phyloP scores from a whole-genome alignment of 2,113 vertebrate species.

The Pituophis catenifer region DNA sequence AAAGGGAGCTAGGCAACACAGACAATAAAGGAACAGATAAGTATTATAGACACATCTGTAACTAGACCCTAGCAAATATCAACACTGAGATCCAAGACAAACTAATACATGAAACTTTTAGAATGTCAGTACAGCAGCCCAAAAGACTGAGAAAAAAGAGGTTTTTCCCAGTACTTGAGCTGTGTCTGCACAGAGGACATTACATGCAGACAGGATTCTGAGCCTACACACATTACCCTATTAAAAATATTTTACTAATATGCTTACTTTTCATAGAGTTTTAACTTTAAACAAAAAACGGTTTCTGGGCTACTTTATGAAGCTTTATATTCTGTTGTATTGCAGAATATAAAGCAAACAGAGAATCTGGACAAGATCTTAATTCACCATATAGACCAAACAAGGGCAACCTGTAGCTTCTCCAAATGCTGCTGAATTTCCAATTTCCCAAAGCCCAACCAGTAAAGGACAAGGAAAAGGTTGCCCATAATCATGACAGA shows the following conservation, averaged over 20 bases:
- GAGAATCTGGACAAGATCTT: neutral
- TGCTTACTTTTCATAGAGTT: neutral
- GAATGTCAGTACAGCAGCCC: neutral
- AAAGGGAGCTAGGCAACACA: constrained; percentile 23
- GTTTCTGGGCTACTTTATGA: neutral
- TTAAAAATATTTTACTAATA: neutral
- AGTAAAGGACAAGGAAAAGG: neutral
- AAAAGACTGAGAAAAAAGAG: neutral
- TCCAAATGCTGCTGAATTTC: neutral
- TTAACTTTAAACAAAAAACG: neutral
- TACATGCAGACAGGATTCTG: neutral
- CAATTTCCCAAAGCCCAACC: neutral
- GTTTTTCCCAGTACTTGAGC: neutral
- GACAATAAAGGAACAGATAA: constrained; percentile 28
- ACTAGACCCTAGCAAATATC: constrained; percentile 23
- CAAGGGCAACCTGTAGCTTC: neutral
- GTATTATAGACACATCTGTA: constrained; percentile 31
- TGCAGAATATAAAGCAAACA: neutral
- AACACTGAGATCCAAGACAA: neutral
- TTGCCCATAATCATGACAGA: neutral
- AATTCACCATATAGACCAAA: neutral
- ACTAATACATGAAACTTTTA: constrained; percentile 18
- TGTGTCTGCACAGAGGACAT: neutral
- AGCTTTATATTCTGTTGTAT: neutral
- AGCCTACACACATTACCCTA: neutral